Percentiles rank a stretch among this genome's conserved stretches.
Conservation (phyloP, 2,888 invertebrate species). For the Protonemura montana region DNA sequence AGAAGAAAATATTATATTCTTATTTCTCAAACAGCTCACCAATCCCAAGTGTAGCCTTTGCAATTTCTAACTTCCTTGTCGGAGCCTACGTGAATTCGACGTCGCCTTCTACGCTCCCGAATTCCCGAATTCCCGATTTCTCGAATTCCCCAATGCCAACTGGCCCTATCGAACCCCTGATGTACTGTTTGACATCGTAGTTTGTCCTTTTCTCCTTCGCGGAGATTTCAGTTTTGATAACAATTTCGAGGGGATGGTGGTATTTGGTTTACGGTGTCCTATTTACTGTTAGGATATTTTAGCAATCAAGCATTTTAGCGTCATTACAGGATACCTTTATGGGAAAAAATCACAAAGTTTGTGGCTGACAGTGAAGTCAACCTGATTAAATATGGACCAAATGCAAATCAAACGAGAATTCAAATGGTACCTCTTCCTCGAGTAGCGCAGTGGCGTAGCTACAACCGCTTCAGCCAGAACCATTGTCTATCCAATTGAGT, state of each 20-base stretch:
- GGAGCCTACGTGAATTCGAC: not conserved
- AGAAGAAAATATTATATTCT: not conserved
- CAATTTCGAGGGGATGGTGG: too few relatives aligned
- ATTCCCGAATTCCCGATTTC: not conserved
- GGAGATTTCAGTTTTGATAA: not conserved
- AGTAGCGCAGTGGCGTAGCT: too few relatives aligned
- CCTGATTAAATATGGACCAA: not conserved
- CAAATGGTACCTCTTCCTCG: too few relatives aligned
- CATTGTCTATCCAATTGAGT: too few relatives aligned
- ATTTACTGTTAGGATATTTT: not conserved
- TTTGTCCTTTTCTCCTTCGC: not conserved
- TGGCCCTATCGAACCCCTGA: not conserved
- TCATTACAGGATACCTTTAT: not conserved
- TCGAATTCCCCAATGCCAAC: not conserved
- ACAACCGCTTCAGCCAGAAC: too few relatives aligned
- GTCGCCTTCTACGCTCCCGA: not conserved
- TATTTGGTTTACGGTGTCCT: too few relatives aligned
- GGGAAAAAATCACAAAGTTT: not conserved
- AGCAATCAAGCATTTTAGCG: not conserved
- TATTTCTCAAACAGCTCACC: not conserved
- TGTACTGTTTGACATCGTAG: not conserved
- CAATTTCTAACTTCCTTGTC: not conserved
- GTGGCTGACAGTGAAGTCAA: not conserved
- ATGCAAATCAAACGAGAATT: not conserved
- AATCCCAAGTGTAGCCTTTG: not conserved